phyloP scores from a whole-genome alignment of 2,113 vertebrate species.

The Micronycteris hirsuta region DNA sequence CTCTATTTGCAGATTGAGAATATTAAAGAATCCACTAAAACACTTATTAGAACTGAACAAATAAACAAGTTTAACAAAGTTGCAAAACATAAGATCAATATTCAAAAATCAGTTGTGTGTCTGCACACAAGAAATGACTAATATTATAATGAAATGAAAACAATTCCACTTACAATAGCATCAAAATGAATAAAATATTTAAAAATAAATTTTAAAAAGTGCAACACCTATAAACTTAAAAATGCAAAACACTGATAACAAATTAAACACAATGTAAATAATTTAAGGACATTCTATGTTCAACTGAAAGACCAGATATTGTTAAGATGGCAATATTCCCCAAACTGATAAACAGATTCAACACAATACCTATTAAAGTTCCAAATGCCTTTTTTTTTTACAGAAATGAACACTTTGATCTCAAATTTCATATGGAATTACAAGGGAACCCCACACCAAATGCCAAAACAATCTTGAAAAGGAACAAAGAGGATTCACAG shows the following conservation, averaged over 20 bases:
- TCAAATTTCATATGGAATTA: slow-evolving; percentile 4
- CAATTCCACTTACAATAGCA: not conserved
- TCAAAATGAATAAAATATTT: not conserved
- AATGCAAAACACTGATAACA: not conserved
- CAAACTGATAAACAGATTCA: not conserved
- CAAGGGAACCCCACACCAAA: not conserved
- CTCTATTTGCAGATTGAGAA: not conserved
- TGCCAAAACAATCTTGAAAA: not conserved
- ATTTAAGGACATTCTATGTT: not conserved
- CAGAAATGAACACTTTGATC: not conserved
- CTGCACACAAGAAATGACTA: not conserved
- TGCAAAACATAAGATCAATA: not conserved
- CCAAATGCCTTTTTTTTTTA: not conserved
- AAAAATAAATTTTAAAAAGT: not conserved
- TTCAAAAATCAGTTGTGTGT: not conserved
- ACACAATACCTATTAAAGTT: not conserved
- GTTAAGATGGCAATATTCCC: not conserved
- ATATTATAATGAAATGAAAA: not conserved
- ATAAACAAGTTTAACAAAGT: not conserved
- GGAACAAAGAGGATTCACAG: not conserved
- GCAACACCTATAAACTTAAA: not conserved
- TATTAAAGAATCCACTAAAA: not conserved
- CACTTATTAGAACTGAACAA: not conserved
- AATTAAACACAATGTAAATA: not conserved
- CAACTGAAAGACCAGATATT: not conserved